Conservation (phyloP, 2,113 vertebrate species). For the Andinoacara biseriatus region DNA sequence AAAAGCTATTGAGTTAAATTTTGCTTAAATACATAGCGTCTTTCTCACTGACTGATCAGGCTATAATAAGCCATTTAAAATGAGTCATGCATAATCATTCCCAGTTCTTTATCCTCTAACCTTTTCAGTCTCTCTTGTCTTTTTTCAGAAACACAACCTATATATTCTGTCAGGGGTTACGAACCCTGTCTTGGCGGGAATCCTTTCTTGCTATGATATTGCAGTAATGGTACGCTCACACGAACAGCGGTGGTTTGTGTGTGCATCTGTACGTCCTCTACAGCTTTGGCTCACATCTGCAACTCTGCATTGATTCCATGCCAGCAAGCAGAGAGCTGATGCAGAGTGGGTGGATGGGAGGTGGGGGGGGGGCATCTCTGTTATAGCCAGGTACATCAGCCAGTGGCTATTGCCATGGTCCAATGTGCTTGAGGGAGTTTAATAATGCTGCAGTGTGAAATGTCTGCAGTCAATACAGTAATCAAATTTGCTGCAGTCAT, state of each 20-base stretch:
- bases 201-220: conserved; percentile 32
- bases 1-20: conserved; percentile 24
- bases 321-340: conserved; percentile 65
- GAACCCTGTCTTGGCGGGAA: conserved; percentile 17
- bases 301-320: conserved; percentile 67
- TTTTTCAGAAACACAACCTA: conserved; percentile 24
- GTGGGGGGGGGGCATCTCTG: conserved; percentile 11
- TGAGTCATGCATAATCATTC: conserved; percentile 17
- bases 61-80: conserved; percentile 46
- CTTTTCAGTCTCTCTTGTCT: not conserved
- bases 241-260: not conserved
- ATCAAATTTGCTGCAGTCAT: conserved; percentile 52
- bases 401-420: conserved; percentile 32
- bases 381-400: conserved; percentile 55
- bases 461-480: conserved; percentile 52
- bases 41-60: conserved; percentile 33
- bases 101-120: conserved; percentile 12
- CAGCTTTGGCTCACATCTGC: conserved; percentile 70
- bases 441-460: conserved; percentile 63
- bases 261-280: conserved; percentile 43
- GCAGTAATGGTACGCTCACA: conserved; percentile 32
- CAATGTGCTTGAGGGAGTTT: conserved; percentile 37
- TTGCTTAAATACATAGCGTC: conserved; percentile 41
- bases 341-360: conserved; percentile 22
- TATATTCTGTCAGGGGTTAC: conserved; percentile 23